Conservation (phyloP, 2,888 invertebrate genomes). For the Tortricodes alternella region DNA sequence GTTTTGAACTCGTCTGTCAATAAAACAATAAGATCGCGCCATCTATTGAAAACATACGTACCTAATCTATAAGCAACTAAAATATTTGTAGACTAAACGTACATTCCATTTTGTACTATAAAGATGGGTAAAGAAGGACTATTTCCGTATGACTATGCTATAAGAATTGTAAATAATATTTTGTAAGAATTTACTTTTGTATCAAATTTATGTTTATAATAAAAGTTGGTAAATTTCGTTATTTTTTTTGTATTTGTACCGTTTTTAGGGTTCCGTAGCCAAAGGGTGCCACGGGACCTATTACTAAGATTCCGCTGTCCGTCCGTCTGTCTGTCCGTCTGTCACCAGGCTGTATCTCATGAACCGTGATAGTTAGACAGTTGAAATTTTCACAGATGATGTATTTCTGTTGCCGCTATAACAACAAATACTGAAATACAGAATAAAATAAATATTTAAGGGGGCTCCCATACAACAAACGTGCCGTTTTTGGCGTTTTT, state of each 20-base stretch:
- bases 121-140: constrained; percentile 51
- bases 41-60: not conserved
- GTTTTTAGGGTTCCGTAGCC: not conserved
- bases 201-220: constrained; percentile 65
- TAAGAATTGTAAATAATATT: constrained; percentile 63
- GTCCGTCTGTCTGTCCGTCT: too few species aligned
- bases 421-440: too few species aligned
- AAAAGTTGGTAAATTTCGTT: constrained; percentile 45
- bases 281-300: too few species aligned
- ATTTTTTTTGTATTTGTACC: constrained; percentile 27
- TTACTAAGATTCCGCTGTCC: too few species aligned
- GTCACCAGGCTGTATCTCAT: too few species aligned
- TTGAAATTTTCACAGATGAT: too few species aligned
- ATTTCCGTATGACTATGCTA: constrained; percentile 53
- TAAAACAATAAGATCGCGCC: not conserved
- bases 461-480: too few species aligned
- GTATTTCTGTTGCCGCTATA: too few species aligned
- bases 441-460: too few species aligned
- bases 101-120: constrained; percentile 49
- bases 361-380: too few species aligned
- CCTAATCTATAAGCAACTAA: not conserved
- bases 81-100: not conserved
- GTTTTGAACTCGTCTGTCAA: too few species aligned
- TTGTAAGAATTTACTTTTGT: constrained; percentile 60
- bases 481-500: too few species aligned